Percentiles rank a stretch among this genome's conserved stretches.
phyloP scores from a whole-genome alignment of 2,113 vertebrate genomes.

The Pitta sordida region DNA sequence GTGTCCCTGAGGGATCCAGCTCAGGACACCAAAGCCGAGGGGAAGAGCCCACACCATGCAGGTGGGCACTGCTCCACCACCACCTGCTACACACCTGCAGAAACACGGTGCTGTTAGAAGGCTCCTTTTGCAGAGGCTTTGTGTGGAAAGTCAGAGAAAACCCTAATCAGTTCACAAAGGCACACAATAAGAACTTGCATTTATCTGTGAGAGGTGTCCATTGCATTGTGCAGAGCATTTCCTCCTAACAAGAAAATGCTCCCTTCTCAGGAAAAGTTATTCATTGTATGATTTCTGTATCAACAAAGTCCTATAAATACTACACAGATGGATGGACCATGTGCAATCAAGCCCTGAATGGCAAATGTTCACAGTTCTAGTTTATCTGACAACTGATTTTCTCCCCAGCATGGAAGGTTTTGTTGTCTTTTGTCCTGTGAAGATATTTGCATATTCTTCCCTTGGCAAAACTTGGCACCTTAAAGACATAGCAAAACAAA shows the following conservation, averaged over 20 bases:
- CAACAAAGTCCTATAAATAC: not conserved
- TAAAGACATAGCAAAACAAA: not conserved
- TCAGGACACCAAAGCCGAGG: rapidly evolving
- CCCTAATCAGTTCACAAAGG: not conserved
- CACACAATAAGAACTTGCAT: not conserved
- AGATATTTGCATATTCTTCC: not conserved
- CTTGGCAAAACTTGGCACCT: not conserved
- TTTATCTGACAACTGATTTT: conserved; percentile 30
- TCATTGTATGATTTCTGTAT: not conserved
- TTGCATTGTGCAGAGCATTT: not conserved
- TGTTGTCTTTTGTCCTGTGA: not conserved
- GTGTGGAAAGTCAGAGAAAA: not conserved
- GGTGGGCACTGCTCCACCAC: not conserved
- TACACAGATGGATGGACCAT: not conserved
- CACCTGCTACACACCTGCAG: rapidly evolving
- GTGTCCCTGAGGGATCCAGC: not conserved
- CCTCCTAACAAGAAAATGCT: not conserved
- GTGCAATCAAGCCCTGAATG: not conserved
- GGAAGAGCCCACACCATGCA: rapidly evolving
- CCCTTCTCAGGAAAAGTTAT: not conserved
- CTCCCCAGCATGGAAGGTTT: not conserved
- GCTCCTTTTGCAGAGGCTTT: not conserved
- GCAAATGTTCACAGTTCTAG: conserved; percentile 10
- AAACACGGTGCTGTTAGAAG: not conserved
- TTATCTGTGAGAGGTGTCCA: not conserved